Conservation (phyloP, 1,140 invertebrate genomes). For the Ceratitis capitata region DNA sequence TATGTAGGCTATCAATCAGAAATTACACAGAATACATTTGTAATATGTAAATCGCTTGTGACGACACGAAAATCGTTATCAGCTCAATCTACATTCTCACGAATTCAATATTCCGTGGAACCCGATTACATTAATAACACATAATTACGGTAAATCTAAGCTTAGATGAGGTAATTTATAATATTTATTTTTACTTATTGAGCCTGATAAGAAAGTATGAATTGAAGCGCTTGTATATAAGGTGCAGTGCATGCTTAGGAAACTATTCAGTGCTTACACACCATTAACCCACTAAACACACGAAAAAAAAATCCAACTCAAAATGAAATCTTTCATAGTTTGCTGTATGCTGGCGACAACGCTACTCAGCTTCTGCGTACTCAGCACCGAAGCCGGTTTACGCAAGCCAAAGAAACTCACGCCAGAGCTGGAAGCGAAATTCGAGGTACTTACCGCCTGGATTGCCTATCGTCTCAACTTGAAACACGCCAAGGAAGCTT, state of each 20-base stretch:
- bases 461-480: conserved; percentile 16
- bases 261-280: not conserved
- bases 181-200: too few relatives aligned
- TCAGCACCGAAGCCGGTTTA: not conserved
- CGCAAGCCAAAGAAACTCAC: conserved; percentile 7
- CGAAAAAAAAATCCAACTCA: not conserved
- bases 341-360: not conserved
- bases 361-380: not conserved
- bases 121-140: too few relatives aligned
- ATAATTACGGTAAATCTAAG: not conserved
- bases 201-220: not conserved
- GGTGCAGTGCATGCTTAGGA: not conserved
- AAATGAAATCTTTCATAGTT: not conserved
- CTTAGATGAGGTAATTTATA: too few relatives aligned
- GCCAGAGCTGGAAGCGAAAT: not conserved
- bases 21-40: too few relatives aligned
- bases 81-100: too few relatives aligned
- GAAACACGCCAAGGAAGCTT: conserved; percentile 20
- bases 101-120: too few relatives aligned
- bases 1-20: too few relatives aligned
- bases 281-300: not conserved
- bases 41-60: too few relatives aligned
- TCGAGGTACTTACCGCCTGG: not conserved
- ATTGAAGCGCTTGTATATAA: not conserved
- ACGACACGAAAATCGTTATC: too few relatives aligned